A percentile compares a stretch with the other conserved stretches of the same genome.
These are phyloP conservation scores for Hyla sarda DNA, from an alignment of 2,113 vertebrate genomes.

Conservation along the genomic window DNA sequence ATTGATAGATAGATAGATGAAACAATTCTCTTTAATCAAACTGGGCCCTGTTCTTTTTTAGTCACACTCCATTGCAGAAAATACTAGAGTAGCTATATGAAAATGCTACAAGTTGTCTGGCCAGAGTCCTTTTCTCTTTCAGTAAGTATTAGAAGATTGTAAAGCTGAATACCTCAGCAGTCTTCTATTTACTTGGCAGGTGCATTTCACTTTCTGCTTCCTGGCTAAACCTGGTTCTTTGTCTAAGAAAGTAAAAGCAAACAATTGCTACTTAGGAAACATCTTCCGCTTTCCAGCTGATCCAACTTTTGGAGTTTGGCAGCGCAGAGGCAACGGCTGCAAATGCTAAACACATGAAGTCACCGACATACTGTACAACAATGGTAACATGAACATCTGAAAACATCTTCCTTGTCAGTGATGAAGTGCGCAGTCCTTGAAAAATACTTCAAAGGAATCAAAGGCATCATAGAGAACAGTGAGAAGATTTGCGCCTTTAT, in stretches of 20 bases:
- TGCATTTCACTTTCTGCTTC: not conserved
- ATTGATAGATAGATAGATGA: not conserved
- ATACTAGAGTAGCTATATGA: not conserved
- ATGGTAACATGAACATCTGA: conserved; percentile 11
- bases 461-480: not conserved
- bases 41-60: not conserved
- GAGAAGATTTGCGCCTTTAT: not conserved
- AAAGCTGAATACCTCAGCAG: not conserved
- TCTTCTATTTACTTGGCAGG: not conserved
- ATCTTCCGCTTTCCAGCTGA: not conserved
- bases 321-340: not conserved
- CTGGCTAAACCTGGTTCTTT: not conserved
- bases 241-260: not conserved
- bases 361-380: conserved; percentile 22
- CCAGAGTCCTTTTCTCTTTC: not conserved
- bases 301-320: not conserved
- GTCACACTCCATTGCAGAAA: not conserved
- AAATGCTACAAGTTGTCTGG: not conserved
- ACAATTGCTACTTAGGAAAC: not conserved
- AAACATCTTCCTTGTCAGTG: not conserved
- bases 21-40: not conserved
- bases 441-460: not conserved
- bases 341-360: conserved; percentile 21
- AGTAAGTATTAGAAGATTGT: not conserved
- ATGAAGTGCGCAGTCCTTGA: not conserved